Percentiles rank a stretch among this genome's conserved stretches.
Conservation (phyloP, 1,140 invertebrate species). For the Cotesia typhae region DNA sequence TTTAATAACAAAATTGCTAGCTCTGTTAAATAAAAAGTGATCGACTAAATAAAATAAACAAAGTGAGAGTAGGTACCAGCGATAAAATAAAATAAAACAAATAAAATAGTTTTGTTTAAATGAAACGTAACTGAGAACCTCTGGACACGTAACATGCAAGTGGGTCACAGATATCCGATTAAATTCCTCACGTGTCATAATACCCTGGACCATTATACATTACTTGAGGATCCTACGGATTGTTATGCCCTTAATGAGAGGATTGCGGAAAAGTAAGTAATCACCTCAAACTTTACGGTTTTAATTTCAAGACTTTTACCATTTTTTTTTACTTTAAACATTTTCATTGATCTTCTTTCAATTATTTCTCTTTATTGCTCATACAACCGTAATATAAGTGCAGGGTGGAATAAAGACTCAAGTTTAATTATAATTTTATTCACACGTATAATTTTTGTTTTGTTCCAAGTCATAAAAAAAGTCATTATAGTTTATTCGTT, state of each 20-base stretch:
- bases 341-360: too few species aligned
- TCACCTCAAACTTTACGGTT: too few species aligned
- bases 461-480: too few species aligned
- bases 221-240: slow-evolving; percentile 5
- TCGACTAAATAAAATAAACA: background rate
- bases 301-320: too few species aligned
- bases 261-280: slow-evolving; percentile 14
- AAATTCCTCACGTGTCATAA: slow-evolving; percentile 33
- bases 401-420: too few species aligned
- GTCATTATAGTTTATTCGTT: too few species aligned
- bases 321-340: too few species aligned
- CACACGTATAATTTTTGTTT: too few species aligned
- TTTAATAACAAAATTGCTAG: background rate
- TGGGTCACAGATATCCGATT: slow-evolving; percentile 31
- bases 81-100: background rate
- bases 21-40: too few species aligned
- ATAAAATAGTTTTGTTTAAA: background rate
- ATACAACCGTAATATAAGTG: too few species aligned
- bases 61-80: background rate
- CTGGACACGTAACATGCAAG: background rate
- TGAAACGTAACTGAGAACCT: slow-evolving; percentile 11
- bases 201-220: slow-evolving; percentile 7
- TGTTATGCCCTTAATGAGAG: slow-evolving; percentile 20
- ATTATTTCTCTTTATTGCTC: too few species aligned
- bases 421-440: too few species aligned